Conservation (phyloP, 2,888 invertebrate genomes). For the Heliconius erato region DNA sequence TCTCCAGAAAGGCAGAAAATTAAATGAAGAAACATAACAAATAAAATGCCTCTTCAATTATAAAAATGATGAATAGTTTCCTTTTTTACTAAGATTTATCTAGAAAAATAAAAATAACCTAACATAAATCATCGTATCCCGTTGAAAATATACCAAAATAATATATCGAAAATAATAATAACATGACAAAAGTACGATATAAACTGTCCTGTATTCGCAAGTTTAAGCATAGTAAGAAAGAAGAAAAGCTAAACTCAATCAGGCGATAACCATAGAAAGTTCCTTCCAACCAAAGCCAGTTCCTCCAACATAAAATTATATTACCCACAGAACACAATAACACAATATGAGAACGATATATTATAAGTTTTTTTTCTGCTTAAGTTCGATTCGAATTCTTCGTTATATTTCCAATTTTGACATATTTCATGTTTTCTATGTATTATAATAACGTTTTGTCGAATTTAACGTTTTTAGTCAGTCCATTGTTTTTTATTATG, state of each 20-base stretch:
- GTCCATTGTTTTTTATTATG: too few species aligned
- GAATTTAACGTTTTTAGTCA: neutral
- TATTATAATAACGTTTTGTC: neutral
- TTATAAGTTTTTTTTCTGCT: slow-evolving; percentile 1
- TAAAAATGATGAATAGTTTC: too few species aligned
- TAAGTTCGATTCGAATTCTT: neutral
- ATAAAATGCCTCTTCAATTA: too few species aligned
- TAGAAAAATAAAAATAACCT: too few species aligned
- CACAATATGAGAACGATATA: slow-evolving; percentile 2
- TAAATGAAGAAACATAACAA: too few species aligned
- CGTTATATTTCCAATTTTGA: neutral
- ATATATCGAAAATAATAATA: neutral
- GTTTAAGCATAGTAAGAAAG: neutral
- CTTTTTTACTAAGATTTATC: too few species aligned
- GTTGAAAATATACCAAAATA: neutral
- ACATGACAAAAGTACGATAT: neutral
- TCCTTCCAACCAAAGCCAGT: neutral
- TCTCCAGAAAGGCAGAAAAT: too few species aligned
- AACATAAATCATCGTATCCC: too few species aligned
- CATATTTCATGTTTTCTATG: neutral
- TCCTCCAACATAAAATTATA: neutral
- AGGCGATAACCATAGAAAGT: neutral
- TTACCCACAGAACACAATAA: slow-evolving; percentile 1
- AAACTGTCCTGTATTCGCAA: neutral
- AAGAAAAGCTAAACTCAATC: neutral